These are phyloP conservation scores for Alexandromys fortis DNA, from an alignment of 2,113 vertebrate species.

Conservation along the genomic window DNA sequence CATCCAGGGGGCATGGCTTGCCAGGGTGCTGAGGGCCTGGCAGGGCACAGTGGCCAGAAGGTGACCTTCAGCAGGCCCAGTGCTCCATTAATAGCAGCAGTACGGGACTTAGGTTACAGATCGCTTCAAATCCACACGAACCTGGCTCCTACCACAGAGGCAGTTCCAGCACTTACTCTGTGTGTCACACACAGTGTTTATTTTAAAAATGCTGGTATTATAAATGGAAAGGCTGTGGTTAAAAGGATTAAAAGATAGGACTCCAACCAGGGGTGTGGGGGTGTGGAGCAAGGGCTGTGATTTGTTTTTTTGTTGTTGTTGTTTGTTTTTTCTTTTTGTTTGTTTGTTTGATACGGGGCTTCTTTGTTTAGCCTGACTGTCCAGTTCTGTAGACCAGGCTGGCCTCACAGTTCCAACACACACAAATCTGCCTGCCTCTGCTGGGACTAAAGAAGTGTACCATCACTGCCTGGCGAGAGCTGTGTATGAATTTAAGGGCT, in stretches of 20 bases:
- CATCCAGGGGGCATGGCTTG: accelerated
- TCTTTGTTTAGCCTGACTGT: neutral
- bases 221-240: constrained; percentile 1
- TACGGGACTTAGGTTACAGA: constrained; percentile 2
- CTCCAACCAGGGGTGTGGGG: neutral
- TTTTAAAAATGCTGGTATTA: constrained; percentile 48
- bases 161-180: neutral
- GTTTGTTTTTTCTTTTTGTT: too few species aligned
- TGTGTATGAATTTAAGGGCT: neutral
- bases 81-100: constrained; percentile 29
- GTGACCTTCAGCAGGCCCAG: constrained; percentile 37
- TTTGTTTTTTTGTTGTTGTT: neutral
- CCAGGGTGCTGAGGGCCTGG: neutral
- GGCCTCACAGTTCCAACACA: neutral
- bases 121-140: neutral
- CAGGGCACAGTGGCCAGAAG: neutral
- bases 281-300: too few species aligned
- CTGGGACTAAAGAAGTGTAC: neutral
- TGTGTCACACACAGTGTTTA: constrained; percentile 20
- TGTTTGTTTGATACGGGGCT: neutral
- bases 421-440: neutral
- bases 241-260: neutral
- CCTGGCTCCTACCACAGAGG: neutral
- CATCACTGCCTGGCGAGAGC: neutral
- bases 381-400: neutral